Base-by-base conservation (phyloP, 2,888 invertebrate genomes). In the Melitaea athalia region DNA sequence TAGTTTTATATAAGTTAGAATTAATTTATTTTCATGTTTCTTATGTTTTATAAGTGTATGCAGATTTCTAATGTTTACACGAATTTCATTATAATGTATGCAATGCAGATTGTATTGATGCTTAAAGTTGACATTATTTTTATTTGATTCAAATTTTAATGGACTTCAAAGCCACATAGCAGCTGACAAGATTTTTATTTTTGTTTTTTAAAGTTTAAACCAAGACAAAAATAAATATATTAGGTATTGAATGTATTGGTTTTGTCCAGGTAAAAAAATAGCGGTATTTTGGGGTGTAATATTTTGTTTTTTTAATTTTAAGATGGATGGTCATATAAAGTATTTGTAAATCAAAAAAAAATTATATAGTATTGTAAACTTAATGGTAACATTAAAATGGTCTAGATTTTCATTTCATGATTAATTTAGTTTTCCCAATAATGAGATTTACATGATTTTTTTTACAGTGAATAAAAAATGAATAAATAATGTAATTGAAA, bases 1-100 rank as follows among this genome's bases (percentile, higher is more conserved):
- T n/a, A n/a, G n/a, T 33, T 14, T 55, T 55, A 31, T 55, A 14
- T 55, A 55, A 33, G 53, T 55, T 55, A 55, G 31, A 55, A 55
- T 55, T 14, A 55, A 55, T 33, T n/a, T 55, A n/a, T 33, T 55
- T 49, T 49, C n/a, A n/a, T 49, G 3, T 49, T 49, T 55, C 14
- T 12, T 24, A 53, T 14, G 33, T 55, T 12, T 55, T 31, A 55
- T 55, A 55, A 33, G 53, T 55, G 31, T 53, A 53, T 31, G 24
- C 24, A 24, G 24, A 2, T 24, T 24, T 24, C 24, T 24, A 24
- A 24, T 24, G 24, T 24, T 24, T 24, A 24, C 24, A 3, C 24
- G 24, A 24, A 24, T 24, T 24, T 24, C 24, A n/a, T n/a, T n/a
- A n/a, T n/a, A n/a, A n/a, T n/a, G n/a, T n/a, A n/a, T n/a, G n/a